Conservation (phyloP, 2,113 vertebrate genomes). For the Bubo bubo region DNA sequence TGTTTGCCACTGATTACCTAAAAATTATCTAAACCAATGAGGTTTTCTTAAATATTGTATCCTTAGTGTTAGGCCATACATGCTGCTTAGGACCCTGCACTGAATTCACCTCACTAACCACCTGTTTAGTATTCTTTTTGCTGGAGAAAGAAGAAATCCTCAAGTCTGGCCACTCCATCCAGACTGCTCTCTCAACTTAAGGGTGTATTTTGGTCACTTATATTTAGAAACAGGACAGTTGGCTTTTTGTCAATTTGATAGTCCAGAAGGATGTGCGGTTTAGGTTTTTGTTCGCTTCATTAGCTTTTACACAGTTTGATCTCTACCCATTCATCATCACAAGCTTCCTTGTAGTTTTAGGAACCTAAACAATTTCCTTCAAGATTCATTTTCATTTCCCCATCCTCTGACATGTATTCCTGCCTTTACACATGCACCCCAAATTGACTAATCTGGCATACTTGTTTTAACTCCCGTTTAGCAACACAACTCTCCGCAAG, state of each 20-base stretch:
- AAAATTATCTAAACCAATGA: neutral
- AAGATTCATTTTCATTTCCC: neutral
- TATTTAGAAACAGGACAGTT: slow-evolving; percentile 1
- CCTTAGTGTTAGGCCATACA: neutral
- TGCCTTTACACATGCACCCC: neutral
- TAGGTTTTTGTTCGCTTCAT: neutral
- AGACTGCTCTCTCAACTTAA: neutral
- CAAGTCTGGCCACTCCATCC: neutral
- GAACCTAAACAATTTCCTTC: neutral
- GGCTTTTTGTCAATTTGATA: neutral
- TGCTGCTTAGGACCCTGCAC: neutral
- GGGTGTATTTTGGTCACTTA: neutral
- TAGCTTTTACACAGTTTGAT: neutral
- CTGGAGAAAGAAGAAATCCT: neutral
- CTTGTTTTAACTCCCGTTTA: neutral
- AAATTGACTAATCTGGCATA: neutral
- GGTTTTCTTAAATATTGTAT: neutral
- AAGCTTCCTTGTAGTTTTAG: slow-evolving; percentile 28
- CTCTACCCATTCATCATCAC: neutral
- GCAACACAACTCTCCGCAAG: neutral
- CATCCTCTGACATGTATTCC: neutral
- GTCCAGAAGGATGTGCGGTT: neutral
- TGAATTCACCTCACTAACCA: neutral
- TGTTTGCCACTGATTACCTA: neutral
- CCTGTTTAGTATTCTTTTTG: neutral